These are phyloP conservation scores for Cebidichthys violaceus DNA, from an alignment of 2,113 vertebrate species.

Conservation along the genomic window DNA sequence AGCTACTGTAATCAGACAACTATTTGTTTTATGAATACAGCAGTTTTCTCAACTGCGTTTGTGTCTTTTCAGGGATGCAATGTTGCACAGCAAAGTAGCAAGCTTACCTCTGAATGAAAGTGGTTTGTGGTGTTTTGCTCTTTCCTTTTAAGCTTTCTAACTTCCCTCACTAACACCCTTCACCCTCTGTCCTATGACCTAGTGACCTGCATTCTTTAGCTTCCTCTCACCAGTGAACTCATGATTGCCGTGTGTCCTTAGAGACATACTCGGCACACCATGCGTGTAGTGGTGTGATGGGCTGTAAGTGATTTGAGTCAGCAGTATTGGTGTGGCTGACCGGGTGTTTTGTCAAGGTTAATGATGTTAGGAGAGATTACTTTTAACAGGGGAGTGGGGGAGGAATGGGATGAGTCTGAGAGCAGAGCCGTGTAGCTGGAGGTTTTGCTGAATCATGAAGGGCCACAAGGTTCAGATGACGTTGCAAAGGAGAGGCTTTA, in stretches of 20 bases:
- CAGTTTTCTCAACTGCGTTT: not conserved
- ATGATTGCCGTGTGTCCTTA: conserved; percentile 26
- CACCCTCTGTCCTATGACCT: not conserved
- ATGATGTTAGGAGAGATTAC: conserved; percentile 51
- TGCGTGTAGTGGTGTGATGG: not conserved
- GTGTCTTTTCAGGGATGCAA: not conserved
- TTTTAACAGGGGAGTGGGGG: conserved; percentile 31
- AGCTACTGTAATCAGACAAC: not conserved
- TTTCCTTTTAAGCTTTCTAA: conserved; percentile 8
- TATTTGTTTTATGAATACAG: conserved; percentile 8
- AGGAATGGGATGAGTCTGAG: conserved; percentile 13
- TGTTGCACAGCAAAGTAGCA: not conserved
- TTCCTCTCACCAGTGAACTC: conserved; percentile 8
- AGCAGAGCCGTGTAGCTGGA: not conserved
- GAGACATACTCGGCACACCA: not conserved
- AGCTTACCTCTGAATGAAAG: conserved; percentile 1
- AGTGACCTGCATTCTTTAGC: conserved; percentile 40
- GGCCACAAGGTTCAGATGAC: conserved; percentile 43
- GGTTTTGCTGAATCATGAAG: conserved; percentile 62
- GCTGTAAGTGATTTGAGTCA: conserved; percentile 53
- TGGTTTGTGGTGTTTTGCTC: conserved; percentile 21
- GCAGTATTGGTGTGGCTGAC: conserved; percentile 36
- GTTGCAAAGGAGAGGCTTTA: conserved; percentile 36
- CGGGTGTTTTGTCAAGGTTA: conserved; percentile 61
- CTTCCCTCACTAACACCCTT: conserved; percentile 21